Evolutionary conservation across 2,113 vertebrate species (phyloP).

Genomic region (Ictalurus furcatus): DNA sequence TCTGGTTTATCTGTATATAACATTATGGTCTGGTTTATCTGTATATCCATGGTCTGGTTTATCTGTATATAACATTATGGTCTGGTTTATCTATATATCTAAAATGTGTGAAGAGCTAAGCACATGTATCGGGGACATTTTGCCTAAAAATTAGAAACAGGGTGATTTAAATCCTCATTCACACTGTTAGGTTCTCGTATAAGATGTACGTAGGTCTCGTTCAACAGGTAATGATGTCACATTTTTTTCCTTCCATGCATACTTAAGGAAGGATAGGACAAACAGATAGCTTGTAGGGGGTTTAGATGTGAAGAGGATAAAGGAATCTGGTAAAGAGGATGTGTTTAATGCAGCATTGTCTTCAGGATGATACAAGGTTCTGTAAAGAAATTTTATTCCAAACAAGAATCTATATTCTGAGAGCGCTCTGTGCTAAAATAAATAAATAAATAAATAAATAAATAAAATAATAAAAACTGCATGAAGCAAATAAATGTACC

Average conservation of each 20-base stretch:
- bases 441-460: too few species aligned
- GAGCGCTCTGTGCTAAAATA: not conserved
- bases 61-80: too few species aligned
- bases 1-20: too few species aligned
- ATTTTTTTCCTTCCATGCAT: not conserved
- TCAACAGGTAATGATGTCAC: not conserved
- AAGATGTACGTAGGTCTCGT: not conserved
- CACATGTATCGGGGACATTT: not conserved
- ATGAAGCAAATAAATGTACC: conserved; percentile 57
- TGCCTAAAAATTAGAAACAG: not conserved
- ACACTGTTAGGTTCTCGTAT: not conserved
- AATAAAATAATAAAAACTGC: too few species aligned
- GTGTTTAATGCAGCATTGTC: not conserved
- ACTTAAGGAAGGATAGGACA: conserved; percentile 1
- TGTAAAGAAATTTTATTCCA: conserved; percentile 50
- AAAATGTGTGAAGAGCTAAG: not conserved
- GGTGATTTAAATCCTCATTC: not conserved
- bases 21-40: too few species aligned
- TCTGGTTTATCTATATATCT: too few species aligned
- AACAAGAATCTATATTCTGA: not conserved
- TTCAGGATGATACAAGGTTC: conserved; percentile 3
- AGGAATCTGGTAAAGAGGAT: conserved; percentile 31
- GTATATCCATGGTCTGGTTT: too few species aligned
- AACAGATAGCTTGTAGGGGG: conserved; percentile 28
- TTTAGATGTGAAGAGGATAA: conserved; percentile 13